Evolutionary conservation across 2,888 invertebrate genomes (phyloP).

Genomic region (Drosophila koepferae): DNA sequence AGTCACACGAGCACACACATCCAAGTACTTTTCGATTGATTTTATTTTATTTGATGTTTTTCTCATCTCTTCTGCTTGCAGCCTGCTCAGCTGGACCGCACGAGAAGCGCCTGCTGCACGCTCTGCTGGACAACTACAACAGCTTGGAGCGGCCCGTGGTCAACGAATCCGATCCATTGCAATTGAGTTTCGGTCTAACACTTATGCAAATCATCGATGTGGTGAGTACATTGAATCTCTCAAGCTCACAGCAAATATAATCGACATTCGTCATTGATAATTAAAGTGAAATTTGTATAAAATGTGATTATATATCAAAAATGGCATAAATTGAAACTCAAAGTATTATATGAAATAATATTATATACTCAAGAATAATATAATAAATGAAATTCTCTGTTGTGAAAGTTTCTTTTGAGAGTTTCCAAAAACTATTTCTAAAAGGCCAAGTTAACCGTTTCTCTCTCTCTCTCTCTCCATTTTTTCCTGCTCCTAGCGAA

Average conservation of each 20-base stretch:
- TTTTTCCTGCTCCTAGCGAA: no score
- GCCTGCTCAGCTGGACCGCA: conserved; percentile 94
- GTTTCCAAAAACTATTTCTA: no score
- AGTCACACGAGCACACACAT: neutral
- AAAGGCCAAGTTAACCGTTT: no score
- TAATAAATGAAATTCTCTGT: neutral
- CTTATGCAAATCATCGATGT: conserved; percentile 99
- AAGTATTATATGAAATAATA: no score
- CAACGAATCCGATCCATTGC: conserved; percentile 97
- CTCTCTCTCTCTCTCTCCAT: no score
- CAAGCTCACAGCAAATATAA: neutral
- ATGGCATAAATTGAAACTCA: no score
- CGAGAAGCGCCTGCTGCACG: conserved; percentile 95
- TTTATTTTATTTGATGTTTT: no score
- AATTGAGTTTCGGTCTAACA: conserved; percentile 97
- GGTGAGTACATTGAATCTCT: conserved; percentile 87
- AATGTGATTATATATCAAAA: neutral
- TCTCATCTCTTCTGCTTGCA: conserved; percentile 78
- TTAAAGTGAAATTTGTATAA: neutral
- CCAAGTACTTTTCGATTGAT: neutral
- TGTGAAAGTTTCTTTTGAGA: no score
- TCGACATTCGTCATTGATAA: neutral
- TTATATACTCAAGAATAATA: neutral
- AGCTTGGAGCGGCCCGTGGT: conserved; percentile 97
- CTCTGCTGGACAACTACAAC: conserved; percentile 96